Base-by-base conservation (phyloP, 2,797 vertebrate species). In the Eospalax fontanierii region DNA sequence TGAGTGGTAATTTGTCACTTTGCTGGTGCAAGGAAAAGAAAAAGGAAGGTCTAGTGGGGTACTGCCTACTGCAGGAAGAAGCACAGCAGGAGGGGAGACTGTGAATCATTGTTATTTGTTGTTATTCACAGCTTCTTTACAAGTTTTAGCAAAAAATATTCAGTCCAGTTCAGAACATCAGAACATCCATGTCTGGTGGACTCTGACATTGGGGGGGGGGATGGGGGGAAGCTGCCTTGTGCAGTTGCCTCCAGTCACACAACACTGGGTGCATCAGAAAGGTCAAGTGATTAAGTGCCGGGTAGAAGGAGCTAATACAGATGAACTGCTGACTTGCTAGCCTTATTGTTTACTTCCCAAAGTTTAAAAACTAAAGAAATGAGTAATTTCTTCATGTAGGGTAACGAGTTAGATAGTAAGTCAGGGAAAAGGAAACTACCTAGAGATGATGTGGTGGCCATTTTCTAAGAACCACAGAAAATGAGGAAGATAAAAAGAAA, bases 171-270 rank as follows among this genome's bases (percentile, higher is more conserved):
- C 57, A 79, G 21, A 83, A 28, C 2, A 18, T 33, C 16, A 26
- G 54, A 70, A 2, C 33, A n/a, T n/a, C n/a, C n/a, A n/a, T 76
- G 6, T 84, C 80, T 89, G 26, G 15, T 61, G 11, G 40, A 78
- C 61, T 75, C 21, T 73, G 50, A 15, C 38, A 24, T 18, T 40
- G 43, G 9, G n/a, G 14, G 18, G 40, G n/a, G 11, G 12, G 11
- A 46, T 3, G 10, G 35, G 15, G 26, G 9, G 8, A 19, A 0
- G 5, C n/a, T n/a, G n/a, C n/a, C n/a, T n/a, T n/a, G n/a, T n/a
- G n/a, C n/a, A n/a, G n/a, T n/a, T n/a, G n/a, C n/a, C n/a, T n/a
- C n/a, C n/a, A n/a, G n/a, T n/a, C n/a, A n/a, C n/a, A 11, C 46
- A 46, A 80, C 40, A 28, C 0, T 14, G 54, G 15, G 0, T 86